Evolutionary conservation across 2,797 vertebrate genomes (phyloP), one percentile per base, ranked within the genome.

Genomic region (Trachops cirrhosus): DNA sequence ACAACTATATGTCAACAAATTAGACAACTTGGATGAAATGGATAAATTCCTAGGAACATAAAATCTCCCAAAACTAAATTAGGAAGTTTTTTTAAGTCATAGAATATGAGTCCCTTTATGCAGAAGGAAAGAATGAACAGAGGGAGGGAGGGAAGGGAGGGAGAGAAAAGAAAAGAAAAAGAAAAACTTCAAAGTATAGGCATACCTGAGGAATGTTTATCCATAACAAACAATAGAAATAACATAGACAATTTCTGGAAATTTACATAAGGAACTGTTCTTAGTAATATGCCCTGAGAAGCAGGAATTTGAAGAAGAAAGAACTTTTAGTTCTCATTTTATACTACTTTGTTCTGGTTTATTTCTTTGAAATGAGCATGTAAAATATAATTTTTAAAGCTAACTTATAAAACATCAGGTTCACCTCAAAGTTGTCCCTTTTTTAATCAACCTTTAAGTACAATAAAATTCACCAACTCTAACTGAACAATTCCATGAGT

Each of bases 311-410:
- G 34, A 96, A 73, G 19, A 32, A 9, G 29, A 94, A 94, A 94
- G 6, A 6, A 73, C 11, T 84, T 77, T 88, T 68, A 57, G 2
- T 83, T 93, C 89, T 68, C 15, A 57, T 70, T 90, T 79, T 68
- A 79, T n/a, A 75, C 0, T 1, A 4, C 86, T 86, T 39, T 78
- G 0, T 50, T 67, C 22, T 68, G 4, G 62, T 94, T 46, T 8
- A 77, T 91, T 59, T 52, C 29, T 91, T 89, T 85, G 70, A 57
- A 94, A 91, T 78, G 83, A 96, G 6, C 46, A 54, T 78, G 10
- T 48, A 24, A 64, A 48, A 50, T 26, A 50, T 41, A 86, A 75
- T 75, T 89, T 95, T 96, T 71, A 14, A 92, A 92, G 19, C 41
- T 86, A 92, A 41, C 22, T 57, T 92, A 2, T 91, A 39, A 95